phyloP scores from a whole-genome alignment of 2,888 invertebrate species.

The Orthosia gracilis region DNA sequence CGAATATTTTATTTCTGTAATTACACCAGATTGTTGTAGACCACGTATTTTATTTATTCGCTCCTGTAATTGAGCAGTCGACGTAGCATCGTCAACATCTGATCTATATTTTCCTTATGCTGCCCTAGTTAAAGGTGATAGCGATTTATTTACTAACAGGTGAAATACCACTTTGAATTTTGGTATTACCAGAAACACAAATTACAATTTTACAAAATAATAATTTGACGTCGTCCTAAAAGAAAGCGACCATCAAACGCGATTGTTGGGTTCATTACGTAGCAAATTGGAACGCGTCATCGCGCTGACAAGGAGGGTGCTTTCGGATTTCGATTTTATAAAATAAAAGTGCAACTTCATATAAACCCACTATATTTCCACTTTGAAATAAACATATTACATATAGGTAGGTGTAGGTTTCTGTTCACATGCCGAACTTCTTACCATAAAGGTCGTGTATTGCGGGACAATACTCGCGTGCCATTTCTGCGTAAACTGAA shows the following conservation, averaged over 20 bases:
- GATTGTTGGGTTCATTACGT: too few relatives aligned
- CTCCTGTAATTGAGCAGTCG: too few relatives aligned
- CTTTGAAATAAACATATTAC: not conserved
- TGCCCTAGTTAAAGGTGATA: slow-evolving; percentile 25
- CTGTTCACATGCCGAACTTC: slow-evolving; percentile 4
- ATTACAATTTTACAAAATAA: too few relatives aligned
- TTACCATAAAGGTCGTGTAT: slow-evolving; percentile 48
- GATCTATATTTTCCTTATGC: slow-evolving; percentile 17
- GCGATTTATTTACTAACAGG: not conserved
- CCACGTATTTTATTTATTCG: too few relatives aligned
- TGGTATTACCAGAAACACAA: not conserved
- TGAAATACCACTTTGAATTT: not conserved
- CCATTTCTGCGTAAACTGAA: slow-evolving; percentile 53
- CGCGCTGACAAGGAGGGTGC: too few relatives aligned
- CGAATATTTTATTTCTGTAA: too few relatives aligned
- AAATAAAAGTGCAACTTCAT: not conserved
- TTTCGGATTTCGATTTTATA: not conserved
- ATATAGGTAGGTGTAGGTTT: not conserved
- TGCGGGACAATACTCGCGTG: slow-evolving; percentile 58
- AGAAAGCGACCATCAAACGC: too few relatives aligned
- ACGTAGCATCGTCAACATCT: too few relatives aligned
- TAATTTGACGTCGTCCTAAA: too few relatives aligned
- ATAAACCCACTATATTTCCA: not conserved
- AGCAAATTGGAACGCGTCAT: too few relatives aligned
- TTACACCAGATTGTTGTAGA: too few relatives aligned